Conservation (phyloP, 2,888 invertebrate genomes). For the Prionchulus punctatus region DNA sequence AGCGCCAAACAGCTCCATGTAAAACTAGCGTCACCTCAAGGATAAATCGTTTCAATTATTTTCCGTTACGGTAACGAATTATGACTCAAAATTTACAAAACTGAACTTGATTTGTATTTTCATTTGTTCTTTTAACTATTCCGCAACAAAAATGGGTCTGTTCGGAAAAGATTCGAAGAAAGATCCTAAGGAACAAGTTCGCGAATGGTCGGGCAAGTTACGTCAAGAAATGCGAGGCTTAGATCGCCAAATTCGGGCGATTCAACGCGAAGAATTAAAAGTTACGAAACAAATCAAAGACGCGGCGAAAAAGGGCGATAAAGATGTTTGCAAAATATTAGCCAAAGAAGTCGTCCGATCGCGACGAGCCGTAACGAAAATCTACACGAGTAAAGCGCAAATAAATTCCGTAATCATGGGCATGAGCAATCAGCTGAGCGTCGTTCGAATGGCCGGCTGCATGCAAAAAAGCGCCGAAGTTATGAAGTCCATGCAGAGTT, state of each 20-base stretch:
- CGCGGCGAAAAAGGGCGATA: conserved; percentile 82
- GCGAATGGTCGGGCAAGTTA: conserved; percentile 86
- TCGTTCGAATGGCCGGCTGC: conserved; percentile 75
- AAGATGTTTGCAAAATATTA: conserved; percentile 75
- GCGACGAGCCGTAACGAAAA: conserved; percentile 68
- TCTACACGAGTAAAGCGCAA: conserved; percentile 90
- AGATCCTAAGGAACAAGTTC: conserved; percentile 45
- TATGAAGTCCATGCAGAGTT: conserved; percentile 89
- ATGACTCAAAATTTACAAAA: no score
- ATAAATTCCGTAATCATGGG: conserved; percentile 85
- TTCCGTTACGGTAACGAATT: no score
- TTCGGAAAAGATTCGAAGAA: conserved; percentile 25
- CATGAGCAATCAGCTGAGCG: conserved; percentile 97
- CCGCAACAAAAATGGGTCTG: conserved; percentile 28
- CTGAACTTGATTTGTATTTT: background rate
- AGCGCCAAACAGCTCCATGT: no score
- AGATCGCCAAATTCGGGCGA: conserved; percentile 75
- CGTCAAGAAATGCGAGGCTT: conserved; percentile 80
- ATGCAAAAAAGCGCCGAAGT: conserved; percentile 89
- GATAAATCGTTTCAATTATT: no score
- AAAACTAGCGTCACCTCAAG: no score
- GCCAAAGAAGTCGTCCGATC: conserved; percentile 28
- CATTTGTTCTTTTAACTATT: no score
- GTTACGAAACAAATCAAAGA: conserved; percentile 62
- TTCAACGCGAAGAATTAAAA: conserved; percentile 91